phyloP scores from a whole-genome alignment of 2,888 invertebrate species.

The Antitype chi region DNA sequence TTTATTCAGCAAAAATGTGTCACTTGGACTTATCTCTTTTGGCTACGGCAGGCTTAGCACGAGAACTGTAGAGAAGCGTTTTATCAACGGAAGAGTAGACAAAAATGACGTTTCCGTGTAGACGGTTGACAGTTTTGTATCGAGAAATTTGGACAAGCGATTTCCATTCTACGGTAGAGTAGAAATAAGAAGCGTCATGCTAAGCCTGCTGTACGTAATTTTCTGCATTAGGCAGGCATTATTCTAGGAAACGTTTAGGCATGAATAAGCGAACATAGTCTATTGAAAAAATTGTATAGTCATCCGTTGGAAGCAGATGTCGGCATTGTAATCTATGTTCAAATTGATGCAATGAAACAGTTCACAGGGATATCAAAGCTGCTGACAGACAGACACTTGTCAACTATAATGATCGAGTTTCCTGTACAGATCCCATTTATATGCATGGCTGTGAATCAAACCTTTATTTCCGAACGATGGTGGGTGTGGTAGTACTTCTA shows the following conservation, averaged over 20 bases:
- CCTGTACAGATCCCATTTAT: conserved; percentile 77
- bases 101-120: no score
- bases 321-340: conserved; percentile 39
- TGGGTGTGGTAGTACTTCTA: conserved; percentile 68
- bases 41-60: no score
- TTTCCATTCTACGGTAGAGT: no score
- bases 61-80: no score
- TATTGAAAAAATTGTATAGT: background rate
- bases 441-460: conserved; percentile 45
- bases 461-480: conserved; percentile 72
- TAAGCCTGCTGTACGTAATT: background rate
- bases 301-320: conserved; percentile 13
- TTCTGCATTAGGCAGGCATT: background rate
- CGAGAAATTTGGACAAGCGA: no score
- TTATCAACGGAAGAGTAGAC: no score
- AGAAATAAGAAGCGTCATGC: no score
- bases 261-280: conserved; percentile 6
- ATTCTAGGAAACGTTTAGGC: background rate
- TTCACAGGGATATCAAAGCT: conserved; percentile 53
- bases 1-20: no score
- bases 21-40: no score
- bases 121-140: no score
- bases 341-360: conserved; percentile 44
- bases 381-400: conserved; percentile 76
- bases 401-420: conserved; percentile 76